Evolutionary conservation across 37 sponge, comb jelly and placozoan species (phyloP).

Genomic region (Spongia lamella): DNA sequence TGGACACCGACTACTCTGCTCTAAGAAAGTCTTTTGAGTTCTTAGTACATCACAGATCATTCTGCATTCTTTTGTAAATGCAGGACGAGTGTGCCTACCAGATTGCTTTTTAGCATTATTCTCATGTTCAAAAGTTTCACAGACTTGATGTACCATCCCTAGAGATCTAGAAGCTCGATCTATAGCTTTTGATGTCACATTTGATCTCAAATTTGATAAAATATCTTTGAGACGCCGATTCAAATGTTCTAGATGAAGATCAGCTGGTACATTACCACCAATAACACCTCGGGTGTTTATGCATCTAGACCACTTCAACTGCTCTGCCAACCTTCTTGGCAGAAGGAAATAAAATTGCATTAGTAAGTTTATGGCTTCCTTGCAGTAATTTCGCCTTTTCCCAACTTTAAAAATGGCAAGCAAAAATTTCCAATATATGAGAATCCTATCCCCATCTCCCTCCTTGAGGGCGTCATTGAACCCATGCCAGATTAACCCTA

Average conservation of each 20-base stretch:
- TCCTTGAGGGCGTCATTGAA: conserved; percentile 38
- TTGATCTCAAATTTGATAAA: no score
- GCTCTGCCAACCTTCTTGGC: conserved; percentile 28
- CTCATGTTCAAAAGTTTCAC: conserved; percentile 29
- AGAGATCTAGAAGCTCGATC: conserved; percentile 28
- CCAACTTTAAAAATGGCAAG: conserved; percentile 27
- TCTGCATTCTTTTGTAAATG: conserved; percentile 23
- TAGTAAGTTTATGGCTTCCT: conserved; percentile 25
- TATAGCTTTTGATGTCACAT: no score
- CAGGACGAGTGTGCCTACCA: conserved; percentile 7
- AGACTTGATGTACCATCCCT: conserved; percentile 20
- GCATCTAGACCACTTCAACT: conserved; percentile 38
- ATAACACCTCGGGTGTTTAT: conserved; percentile 40
- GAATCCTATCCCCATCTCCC: conserved; percentile 49
- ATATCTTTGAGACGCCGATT: no score
- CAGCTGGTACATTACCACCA: conserved; percentile 48
- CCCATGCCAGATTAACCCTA: conserved; percentile 42
- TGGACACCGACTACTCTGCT: not conserved
- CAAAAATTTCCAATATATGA: conserved; percentile 35
- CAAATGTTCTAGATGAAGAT: conserved; percentile 51
- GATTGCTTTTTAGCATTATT: not conserved
- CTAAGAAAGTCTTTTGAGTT: conserved; percentile 18
- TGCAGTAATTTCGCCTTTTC: conserved; percentile 32
- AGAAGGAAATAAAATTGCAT: conserved; percentile 39
- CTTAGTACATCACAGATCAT: conserved; percentile 8